Evolutionary conservation across 2,797 vertebrate genomes (phyloP).

Genomic region (Ceyx erithaca): DNA sequence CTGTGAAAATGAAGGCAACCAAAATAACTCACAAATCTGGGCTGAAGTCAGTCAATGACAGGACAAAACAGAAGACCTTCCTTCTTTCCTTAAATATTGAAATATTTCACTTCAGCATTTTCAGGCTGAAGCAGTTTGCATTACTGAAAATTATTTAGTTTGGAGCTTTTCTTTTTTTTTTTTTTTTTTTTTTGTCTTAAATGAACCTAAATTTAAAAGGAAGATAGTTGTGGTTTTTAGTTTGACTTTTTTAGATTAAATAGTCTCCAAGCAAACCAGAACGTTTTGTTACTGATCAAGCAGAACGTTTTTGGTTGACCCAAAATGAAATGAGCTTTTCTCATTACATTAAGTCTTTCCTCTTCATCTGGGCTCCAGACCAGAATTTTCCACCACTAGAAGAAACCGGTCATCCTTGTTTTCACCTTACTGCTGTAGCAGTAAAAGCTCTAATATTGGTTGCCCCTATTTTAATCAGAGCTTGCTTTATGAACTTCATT

Average conservation of each 20-base stretch:
- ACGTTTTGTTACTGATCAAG: slow-evolving; percentile 16
- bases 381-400: neutral
- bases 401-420: neutral
- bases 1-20: slow-evolving; percentile 24
- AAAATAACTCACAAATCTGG: slow-evolving; percentile 22
- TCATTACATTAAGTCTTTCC: neutral
- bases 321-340: neutral
- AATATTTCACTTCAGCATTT: neutral
- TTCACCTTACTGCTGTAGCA: neutral
- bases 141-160: neutral
- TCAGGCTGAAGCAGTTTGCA: neutral
- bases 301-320: neutral
- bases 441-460: neutral
- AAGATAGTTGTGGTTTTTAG: neutral
- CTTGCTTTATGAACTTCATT: neutral
- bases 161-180: neutral
- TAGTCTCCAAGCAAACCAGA: slow-evolving; percentile 8
- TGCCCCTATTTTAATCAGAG: neutral
- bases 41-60: slow-evolving; percentile 8
- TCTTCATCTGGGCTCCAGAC: neutral
- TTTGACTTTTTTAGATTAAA: neutral
- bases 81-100: slow-evolving; percentile 7
- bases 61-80: slow-evolving; percentile 8
- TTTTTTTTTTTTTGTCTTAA: neutral
- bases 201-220: neutral